Percentiles rank a stretch among this genome's conserved stretches.
Conservation (phyloP, 1,140 invertebrate genomes). For the Drosophila chauvacae region DNA sequence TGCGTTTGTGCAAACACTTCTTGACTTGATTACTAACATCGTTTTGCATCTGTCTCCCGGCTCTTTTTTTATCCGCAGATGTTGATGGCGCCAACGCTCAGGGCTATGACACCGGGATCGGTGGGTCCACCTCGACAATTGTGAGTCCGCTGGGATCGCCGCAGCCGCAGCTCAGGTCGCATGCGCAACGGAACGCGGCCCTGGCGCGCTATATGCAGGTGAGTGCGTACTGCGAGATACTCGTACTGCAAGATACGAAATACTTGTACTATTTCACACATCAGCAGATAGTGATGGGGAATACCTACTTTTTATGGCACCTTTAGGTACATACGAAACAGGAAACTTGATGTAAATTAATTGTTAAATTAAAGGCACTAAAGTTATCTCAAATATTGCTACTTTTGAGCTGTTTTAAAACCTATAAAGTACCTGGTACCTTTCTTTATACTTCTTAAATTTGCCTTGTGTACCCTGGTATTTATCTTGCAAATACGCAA, state of each 20-base stretch:
- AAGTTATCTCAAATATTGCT: not conserved
- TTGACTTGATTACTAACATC: slow-evolving; percentile 39
- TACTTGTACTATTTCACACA: too few species aligned
- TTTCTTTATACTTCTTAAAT: not conserved
- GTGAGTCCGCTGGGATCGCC: slow-evolving; percentile 82
- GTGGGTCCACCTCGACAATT: slow-evolving; percentile 83
- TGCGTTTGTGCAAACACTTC: slow-evolving; percentile 47
- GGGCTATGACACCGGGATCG: slow-evolving; percentile 84
- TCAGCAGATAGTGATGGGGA: not conserved
- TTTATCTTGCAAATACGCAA: slow-evolving; percentile 2
- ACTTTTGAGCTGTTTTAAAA: not conserved
- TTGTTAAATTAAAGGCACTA: too few species aligned
- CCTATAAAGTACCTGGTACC: too few species aligned
- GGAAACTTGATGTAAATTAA: not conserved
- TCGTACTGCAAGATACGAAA: not conserved
- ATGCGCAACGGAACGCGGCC: slow-evolving; percentile 79
- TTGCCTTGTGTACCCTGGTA: not conserved
- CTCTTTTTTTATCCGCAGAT: slow-evolving; percentile 57
- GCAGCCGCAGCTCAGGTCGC: slow-evolving; percentile 80
- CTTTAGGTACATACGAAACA: not conserved
- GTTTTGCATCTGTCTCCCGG: slow-evolving; percentile 16
- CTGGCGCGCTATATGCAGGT: slow-evolving; percentile 81
- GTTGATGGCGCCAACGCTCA: slow-evolving; percentile 82
- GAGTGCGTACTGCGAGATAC: slow-evolving; percentile 44
- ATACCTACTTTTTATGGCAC: not conserved